A percentile compares a stretch with the other conserved stretches of the same genome.
phyloP scores from a whole-genome alignment of 2,113 vertebrate genomes.

The Cyprinodon variegatus region DNA sequence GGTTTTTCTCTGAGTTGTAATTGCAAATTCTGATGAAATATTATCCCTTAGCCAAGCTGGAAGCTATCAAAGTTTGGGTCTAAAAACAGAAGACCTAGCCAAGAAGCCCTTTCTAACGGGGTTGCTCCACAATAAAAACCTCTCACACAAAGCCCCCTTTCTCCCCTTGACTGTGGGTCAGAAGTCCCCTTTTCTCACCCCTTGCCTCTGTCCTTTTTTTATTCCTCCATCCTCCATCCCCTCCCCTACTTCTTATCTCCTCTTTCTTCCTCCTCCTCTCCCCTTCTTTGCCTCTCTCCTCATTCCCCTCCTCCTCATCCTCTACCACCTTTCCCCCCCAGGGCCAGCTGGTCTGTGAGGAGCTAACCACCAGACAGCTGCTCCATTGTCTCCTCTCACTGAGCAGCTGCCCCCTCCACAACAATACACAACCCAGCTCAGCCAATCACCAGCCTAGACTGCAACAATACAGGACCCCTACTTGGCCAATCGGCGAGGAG shows the following conservation, averaged over 20 bases:
- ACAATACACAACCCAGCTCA: conserved; percentile 89
- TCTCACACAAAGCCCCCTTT: conserved; percentile 88
- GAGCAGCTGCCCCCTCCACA: conserved; percentile 87
- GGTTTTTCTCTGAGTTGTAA: not conserved
- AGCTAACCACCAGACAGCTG: conserved; percentile 98
- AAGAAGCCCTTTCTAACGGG: conserved; percentile 87
- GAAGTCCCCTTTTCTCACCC: conserved; percentile 94
- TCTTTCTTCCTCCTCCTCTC: conserved; percentile 54
- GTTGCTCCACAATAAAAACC: conserved; percentile 88
- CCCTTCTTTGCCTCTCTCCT: conserved; percentile 38
- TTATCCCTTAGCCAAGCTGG: conserved; percentile 17
- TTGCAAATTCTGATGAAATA: conserved; percentile 38
- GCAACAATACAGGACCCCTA: conserved; percentile 90
- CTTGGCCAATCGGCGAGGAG: conserved; percentile 87
- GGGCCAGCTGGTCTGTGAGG: conserved; percentile 97
- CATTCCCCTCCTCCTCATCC: conserved; percentile 40
- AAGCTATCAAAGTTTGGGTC: conserved; percentile 55
- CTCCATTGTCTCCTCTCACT: conserved; percentile 98
- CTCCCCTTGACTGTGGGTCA: conserved; percentile 94
- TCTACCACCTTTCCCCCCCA: conserved; percentile 34
- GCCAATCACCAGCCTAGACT: conserved; percentile 84
- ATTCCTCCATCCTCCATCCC: conserved; percentile 52
- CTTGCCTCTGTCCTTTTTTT: conserved; percentile 83
- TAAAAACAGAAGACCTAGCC: conserved; percentile 70
- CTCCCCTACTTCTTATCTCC: conserved; percentile 49